Evolutionary conservation across 2,888 invertebrate genomes (phyloP).

Genomic region (Leptinotarsa rubiginosa): DNA sequence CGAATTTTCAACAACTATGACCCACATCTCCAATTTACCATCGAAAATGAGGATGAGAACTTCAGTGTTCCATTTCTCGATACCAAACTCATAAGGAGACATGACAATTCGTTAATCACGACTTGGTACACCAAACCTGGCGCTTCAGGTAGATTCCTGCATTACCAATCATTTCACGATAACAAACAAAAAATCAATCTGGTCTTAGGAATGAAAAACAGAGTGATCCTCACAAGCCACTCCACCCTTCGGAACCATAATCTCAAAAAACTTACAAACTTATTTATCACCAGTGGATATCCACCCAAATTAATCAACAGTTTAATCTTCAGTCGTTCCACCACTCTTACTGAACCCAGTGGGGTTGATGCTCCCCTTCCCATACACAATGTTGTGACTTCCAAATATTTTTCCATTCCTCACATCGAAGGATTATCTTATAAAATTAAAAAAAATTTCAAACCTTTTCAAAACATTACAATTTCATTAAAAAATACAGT

Average conservation of each 20-base stretch:
- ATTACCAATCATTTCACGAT: background rate
- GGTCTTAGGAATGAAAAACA: background rate
- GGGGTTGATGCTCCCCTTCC: too few relatives aligned
- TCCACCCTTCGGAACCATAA: background rate
- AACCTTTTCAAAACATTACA: too few relatives aligned
- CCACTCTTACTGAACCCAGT: too few relatives aligned
- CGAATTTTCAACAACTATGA: background rate
- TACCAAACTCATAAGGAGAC: slow-evolving; percentile 34
- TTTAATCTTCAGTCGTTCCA: too few relatives aligned
- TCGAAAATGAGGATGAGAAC: slow-evolving; percentile 16
- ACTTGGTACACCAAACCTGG: slow-evolving; percentile 43
- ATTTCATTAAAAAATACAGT: too few relatives aligned
- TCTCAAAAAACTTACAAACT: too few relatives aligned
- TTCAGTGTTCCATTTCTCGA: slow-evolving; percentile 39
- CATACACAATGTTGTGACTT: too few relatives aligned
- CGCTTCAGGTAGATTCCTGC: slow-evolving; percentile 35
- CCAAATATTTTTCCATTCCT: too few relatives aligned
- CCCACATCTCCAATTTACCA: slow-evolving; percentile 20
- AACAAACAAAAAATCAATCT: background rate
- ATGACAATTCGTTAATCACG: slow-evolving; percentile 32
- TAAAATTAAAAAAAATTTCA: too few relatives aligned
- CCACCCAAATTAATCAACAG: too few relatives aligned
- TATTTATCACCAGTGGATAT: too few relatives aligned
- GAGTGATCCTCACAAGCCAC: background rate
- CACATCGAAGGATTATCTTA: too few relatives aligned